phyloP scores from a whole-genome alignment of 1,140 invertebrate species.

The Halictus rubicundus region DNA sequence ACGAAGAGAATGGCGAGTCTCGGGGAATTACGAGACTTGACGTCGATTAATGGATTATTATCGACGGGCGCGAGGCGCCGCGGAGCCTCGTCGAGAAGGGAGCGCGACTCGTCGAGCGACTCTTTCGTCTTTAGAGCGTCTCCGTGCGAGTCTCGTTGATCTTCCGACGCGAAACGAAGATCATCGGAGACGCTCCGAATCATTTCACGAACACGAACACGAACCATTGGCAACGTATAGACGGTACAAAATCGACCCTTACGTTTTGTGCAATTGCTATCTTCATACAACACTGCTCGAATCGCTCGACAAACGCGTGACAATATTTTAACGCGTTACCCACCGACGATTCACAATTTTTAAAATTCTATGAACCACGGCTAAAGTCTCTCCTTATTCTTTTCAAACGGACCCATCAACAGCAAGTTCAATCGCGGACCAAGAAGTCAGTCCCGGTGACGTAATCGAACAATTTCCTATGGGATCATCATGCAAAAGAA shows the following conservation, averaged over 20 bases:
- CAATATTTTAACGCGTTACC: too few species aligned
- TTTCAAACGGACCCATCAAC: too few species aligned
- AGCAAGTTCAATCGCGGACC: too few species aligned
- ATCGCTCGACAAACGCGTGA: neutral
- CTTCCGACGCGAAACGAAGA: neutral
- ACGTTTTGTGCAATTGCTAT: slow-evolving; percentile 23
- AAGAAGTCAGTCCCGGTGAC: too few species aligned
- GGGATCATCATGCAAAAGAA: too few species aligned
- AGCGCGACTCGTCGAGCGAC: neutral
- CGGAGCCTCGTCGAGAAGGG: neutral
- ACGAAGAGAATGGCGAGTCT: neutral
- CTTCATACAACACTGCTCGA: neutral
- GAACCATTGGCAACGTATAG: slow-evolving; percentile 28
- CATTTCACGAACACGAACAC: neutral
- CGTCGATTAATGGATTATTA: slow-evolving; percentile 5
- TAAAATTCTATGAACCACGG: too few species aligned
- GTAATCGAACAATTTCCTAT: too few species aligned
- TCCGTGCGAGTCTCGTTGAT: neutral
- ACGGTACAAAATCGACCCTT: neutral
- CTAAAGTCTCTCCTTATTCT: too few species aligned
- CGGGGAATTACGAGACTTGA: slow-evolving; percentile 17
- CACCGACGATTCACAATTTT: too few species aligned
- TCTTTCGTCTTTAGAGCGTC: neutral
- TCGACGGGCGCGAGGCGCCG: neutral
- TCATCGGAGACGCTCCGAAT: neutral